These are phyloP conservation scores for Heliconius hortense DNA, from an alignment of 2,888 invertebrate genomes.

Conservation along the genomic window DNA sequence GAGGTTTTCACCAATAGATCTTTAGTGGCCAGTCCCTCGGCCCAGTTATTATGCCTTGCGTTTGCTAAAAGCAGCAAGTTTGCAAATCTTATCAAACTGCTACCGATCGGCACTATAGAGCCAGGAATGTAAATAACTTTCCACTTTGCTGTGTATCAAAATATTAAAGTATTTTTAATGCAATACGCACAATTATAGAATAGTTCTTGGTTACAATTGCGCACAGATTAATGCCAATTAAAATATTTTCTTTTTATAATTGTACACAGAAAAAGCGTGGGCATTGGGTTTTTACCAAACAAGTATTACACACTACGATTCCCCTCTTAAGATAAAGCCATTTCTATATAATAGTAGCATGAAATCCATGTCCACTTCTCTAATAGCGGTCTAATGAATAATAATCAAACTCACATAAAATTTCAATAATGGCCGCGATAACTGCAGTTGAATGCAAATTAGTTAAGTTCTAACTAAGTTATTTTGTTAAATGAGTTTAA, in stretches of 20 bases:
- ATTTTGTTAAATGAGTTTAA: conserved; percentile 54
- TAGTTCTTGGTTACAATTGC: neutral
- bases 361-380: conserved; percentile 74
- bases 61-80: too few relatives aligned
- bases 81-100: too few relatives aligned
- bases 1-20: too few relatives aligned
- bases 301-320: conserved; percentile 1
- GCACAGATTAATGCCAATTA: neutral
- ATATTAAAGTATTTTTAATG: neutral
- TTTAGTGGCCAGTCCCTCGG: too few relatives aligned
- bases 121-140: too few relatives aligned
- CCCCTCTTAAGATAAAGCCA: conserved; percentile 34
- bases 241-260: conserved; percentile 9
- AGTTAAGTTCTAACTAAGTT: conserved; percentile 47
- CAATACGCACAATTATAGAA: neutral
- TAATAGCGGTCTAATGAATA: conserved; percentile 81
- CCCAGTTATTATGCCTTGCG: too few relatives aligned
- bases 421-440: conserved; percentile 77
- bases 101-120: too few relatives aligned
- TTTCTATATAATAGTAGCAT: conserved; percentile 51
- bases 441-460: conserved; percentile 75
- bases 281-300: conserved; percentile 5
- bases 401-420: conserved; percentile 81
- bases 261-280: neutral
- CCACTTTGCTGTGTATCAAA: too few relatives aligned